Evolutionary conservation across 2,797 vertebrate species (phyloP).

Genomic region (Chrysolophus pictus): DNA sequence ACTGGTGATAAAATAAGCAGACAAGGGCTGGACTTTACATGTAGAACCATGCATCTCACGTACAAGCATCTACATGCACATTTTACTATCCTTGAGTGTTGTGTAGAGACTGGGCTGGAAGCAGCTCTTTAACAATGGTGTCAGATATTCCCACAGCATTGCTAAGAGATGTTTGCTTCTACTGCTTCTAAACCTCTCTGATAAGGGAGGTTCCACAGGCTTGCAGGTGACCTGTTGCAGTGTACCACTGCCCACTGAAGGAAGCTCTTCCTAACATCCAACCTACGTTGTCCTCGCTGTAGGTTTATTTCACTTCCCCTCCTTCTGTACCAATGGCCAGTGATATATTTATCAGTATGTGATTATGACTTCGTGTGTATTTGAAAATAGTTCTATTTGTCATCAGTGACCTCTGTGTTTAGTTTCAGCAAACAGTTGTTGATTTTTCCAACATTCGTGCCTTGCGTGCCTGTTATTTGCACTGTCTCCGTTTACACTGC

Average conservation of each 20-base stretch:
- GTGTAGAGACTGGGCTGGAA: neutral
- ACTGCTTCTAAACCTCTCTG: neutral
- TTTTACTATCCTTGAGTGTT: neutral
- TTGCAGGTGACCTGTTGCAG: neutral
- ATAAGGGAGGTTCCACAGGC: neutral
- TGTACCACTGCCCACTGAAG: neutral
- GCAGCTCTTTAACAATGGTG: neutral
- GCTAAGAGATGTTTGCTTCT: neutral
- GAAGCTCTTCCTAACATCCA: neutral
- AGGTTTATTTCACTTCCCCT: neutral
- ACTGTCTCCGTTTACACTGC: neutral
- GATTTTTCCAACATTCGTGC: neutral
- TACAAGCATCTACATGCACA: fast-evolving
- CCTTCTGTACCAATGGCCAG: neutral
- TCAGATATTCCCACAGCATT: neutral
- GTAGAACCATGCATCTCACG: neutral
- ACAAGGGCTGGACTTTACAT: neutral
- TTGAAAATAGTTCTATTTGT: neutral
- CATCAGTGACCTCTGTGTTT: neutral
- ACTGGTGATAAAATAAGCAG: neutral
- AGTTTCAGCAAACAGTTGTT: neutral
- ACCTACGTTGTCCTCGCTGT: neutral
- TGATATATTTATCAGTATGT: neutral
- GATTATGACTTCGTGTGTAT: neutral
- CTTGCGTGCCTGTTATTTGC: fast-evolving